phyloP scores from a whole-genome alignment of 2,113 vertebrate species.

The Pao palembangensis region DNA sequence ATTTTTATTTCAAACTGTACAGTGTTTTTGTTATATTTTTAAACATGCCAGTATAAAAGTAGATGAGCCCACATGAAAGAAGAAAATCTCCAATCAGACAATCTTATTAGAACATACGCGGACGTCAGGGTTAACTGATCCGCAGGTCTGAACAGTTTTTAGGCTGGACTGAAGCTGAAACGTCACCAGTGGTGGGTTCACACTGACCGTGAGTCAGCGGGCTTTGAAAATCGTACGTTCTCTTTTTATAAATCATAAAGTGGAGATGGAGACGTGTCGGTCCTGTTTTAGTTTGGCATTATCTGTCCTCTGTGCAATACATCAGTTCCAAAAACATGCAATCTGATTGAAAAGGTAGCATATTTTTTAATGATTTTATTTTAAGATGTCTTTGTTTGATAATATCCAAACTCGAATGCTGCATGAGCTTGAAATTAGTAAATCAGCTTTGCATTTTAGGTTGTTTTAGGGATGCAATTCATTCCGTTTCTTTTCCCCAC shows the following conservation, averaged over 20 bases:
- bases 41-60: slow-evolving; percentile 20
- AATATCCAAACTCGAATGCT: slow-evolving; percentile 30
- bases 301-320: slow-evolving; percentile 57
- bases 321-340: slow-evolving; percentile 52
- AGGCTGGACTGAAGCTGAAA: slow-evolving; percentile 18
- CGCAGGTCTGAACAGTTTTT: slow-evolving; percentile 6
- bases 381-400: slow-evolving; percentile 9
- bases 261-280: slow-evolving; percentile 6
- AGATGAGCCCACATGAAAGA: slow-evolving; percentile 9
- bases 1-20: slow-evolving; percentile 21
- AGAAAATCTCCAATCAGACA: slow-evolving; percentile 44
- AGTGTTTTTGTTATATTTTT: slow-evolving; percentile 21
- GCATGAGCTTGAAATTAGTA: slow-evolving; percentile 49
- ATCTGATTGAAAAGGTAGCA: slow-evolving; percentile 49
- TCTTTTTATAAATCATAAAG: slow-evolving; percentile 23
- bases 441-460: slow-evolving; percentile 41
- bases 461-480: slow-evolving; percentile 20
- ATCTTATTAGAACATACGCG: slow-evolving; percentile 50
- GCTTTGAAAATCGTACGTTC: slow-evolving; percentile 16
- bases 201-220: slow-evolving; percentile 45
- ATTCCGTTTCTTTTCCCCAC: slow-evolving; percentile 15
- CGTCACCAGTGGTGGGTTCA: slow-evolving; percentile 23
- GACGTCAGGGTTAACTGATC: slow-evolving; percentile 25
- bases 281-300: slow-evolving; percentile 23
- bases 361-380: slow-evolving; percentile 27